A percentile compares a stretch with the other conserved stretches of the same genome.
Conservation (phyloP, 1,140 invertebrate genomes). For the Drusus annulatus region DNA sequence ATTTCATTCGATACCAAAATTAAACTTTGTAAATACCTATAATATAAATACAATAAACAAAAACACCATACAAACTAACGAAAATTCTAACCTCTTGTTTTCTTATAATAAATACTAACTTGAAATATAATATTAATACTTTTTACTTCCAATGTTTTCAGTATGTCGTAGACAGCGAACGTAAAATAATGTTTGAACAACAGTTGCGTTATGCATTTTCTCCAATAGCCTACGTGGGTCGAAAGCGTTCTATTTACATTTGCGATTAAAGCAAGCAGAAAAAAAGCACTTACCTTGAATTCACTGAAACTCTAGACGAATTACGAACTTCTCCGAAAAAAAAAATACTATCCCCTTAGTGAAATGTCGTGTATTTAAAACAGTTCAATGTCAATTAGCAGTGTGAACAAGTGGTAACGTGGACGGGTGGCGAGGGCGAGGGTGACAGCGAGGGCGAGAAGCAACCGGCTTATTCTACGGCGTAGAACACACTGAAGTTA, state of each 20-base stretch:
- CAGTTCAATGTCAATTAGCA: slow-evolving; percentile 37
- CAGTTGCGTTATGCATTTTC: slow-evolving; percentile 1
- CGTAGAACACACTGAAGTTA: slow-evolving; percentile 32
- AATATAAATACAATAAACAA: too few relatives aligned
- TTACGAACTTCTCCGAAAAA: not conserved
- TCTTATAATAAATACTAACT: too few relatives aligned
- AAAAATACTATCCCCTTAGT: not conserved
- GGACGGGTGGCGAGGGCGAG: too few relatives aligned
- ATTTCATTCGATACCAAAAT: too few relatives aligned
- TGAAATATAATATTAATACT: too few relatives aligned
- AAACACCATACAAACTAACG: too few relatives aligned
- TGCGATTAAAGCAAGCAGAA: not conserved
- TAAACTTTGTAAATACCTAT: too few relatives aligned
- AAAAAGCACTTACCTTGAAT: not conserved
- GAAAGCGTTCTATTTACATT: slow-evolving; percentile 8
- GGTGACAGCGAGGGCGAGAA: too few relatives aligned
- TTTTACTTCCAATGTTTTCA: too few relatives aligned
- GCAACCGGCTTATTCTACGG: slow-evolving; percentile 27
- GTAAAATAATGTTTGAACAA: not conserved
- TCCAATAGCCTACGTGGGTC: not conserved
- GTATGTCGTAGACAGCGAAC: too few relatives aligned
- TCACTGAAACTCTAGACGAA: not conserved
- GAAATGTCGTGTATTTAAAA: too few relatives aligned
- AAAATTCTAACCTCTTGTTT: too few relatives aligned
- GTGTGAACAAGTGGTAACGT: slow-evolving; percentile 1